Evolutionary conservation across 2,113 vertebrate species (phyloP).

Genomic region (Equus quagga): DNA sequence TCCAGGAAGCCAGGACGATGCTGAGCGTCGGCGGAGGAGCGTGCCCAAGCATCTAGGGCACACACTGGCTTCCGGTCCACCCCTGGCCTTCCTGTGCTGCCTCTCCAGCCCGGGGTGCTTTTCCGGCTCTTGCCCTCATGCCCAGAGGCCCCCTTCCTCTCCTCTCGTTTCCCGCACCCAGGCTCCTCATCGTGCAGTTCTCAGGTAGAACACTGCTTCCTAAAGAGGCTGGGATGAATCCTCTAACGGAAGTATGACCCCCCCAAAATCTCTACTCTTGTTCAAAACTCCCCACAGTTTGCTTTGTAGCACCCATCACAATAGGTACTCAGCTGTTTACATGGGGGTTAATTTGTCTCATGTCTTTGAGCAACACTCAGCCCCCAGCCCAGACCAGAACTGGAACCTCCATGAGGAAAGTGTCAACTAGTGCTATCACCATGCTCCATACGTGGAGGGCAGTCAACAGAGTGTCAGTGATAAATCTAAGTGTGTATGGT

Average conservation of each 20-base stretch:
- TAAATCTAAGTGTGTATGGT: too few relatives aligned
- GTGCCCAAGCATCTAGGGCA: not conserved
- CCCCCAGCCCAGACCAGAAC: not conserved
- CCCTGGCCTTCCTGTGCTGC: not conserved
- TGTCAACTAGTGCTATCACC: too few relatives aligned
- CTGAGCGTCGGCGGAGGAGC: not conserved
- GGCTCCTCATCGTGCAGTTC: not conserved
- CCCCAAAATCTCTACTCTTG: too few relatives aligned
- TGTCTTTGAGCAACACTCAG: not conserved
- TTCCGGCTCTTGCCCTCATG: not conserved
- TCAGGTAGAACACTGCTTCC: not conserved
- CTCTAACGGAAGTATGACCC: not conserved
- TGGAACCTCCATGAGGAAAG: not conserved
- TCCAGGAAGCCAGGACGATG: too few relatives aligned
- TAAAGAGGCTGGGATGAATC: not conserved
- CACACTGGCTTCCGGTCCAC: rapidly evolving
- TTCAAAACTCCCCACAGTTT: too few relatives aligned
- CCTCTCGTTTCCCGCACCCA: not conserved
- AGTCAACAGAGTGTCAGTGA: not conserved
- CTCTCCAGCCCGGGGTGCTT: too few relatives aligned
- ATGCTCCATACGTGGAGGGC: not conserved
- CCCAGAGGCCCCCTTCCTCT: not conserved
- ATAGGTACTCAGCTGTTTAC: rapidly evolving
- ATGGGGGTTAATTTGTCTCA: not conserved
- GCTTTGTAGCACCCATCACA: too few relatives aligned